phyloP scores from a whole-genome alignment of 2,888 invertebrate genomes.

The Acronicta leporina region DNA sequence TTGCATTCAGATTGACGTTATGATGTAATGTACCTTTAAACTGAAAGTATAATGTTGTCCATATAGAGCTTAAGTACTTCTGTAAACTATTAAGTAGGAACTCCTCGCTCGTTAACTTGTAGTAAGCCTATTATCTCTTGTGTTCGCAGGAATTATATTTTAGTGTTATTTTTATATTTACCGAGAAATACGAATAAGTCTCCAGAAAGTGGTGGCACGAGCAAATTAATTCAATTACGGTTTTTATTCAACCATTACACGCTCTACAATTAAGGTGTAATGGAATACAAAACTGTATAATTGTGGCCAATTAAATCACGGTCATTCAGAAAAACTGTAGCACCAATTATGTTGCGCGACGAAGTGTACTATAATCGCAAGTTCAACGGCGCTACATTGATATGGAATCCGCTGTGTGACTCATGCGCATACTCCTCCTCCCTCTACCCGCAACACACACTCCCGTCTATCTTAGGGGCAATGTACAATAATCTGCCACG shows the following conservation, averaged over 20 bases:
- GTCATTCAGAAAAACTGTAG: slow-evolving; percentile 71
- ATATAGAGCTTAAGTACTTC: slow-evolving; percentile 16
- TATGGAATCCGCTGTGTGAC: slow-evolving; percentile 55
- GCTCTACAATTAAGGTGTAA: slow-evolving; percentile 49
- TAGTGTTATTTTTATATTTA: slow-evolving; percentile 41
- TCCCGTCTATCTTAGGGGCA: slow-evolving; percentile 52
- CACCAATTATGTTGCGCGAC: slow-evolving; percentile 76
- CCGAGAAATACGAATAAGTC: slow-evolving; percentile 23
- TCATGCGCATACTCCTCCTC: slow-evolving; percentile 38
- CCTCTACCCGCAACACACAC: slow-evolving; percentile 16
- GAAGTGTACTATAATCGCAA: slow-evolving; percentile 71
- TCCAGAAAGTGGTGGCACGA: slow-evolving; percentile 16
- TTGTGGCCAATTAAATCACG: slow-evolving; percentile 66
- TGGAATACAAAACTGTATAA: slow-evolving; percentile 63
- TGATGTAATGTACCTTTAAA: slow-evolving; percentile 62
- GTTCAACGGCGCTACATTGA: slow-evolving; percentile 66
- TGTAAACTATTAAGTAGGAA: slow-evolving; percentile 26
- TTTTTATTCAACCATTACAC: slow-evolving; percentile 38
- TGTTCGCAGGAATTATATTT: slow-evolving; percentile 34
- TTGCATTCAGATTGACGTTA: slow-evolving; percentile 58
- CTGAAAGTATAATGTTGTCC: slow-evolving; percentile 35
- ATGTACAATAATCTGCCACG: slow-evolving; percentile 51
- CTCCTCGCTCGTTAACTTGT: slow-evolving; percentile 33
- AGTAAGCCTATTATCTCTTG: slow-evolving; percentile 26
- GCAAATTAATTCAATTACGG: slow-evolving; percentile 37